A percentile compares a stretch with the other conserved stretches of the same genome.
Evolutionary conservation across 2,113 vertebrate genomes (phyloP).

Genomic region (Mandrillus leucophaeus): DNA sequence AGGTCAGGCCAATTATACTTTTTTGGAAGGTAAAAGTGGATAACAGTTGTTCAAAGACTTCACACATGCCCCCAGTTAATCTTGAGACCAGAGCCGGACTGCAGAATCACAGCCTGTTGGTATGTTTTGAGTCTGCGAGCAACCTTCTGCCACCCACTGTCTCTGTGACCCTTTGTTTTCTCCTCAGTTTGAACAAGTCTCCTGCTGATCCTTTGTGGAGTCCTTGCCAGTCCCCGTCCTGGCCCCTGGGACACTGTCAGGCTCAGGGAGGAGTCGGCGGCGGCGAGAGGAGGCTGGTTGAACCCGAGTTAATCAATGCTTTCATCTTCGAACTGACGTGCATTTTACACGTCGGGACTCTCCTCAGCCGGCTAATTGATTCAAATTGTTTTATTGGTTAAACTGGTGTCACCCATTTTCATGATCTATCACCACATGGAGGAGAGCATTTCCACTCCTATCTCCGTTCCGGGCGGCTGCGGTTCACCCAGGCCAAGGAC

Average conservation of each 20-base stretch:
- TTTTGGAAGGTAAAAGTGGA: conserved; percentile 9
- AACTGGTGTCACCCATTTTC: conserved; percentile 83
- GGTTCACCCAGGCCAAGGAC: conserved; percentile 73
- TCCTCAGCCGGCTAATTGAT: conserved; percentile 86
- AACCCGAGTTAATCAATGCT: conserved; percentile 85
- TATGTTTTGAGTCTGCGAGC: not conserved
- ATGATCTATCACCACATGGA: conserved; percentile 80
- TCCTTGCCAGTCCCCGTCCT: not conserved
- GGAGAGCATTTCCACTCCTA: conserved; percentile 79
- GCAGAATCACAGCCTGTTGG: not conserved
- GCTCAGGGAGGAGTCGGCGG: conserved; percentile 65
- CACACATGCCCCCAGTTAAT: not conserved
- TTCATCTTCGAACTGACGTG: conserved; percentile 82
- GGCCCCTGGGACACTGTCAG: conserved; percentile 41
- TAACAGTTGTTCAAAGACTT: not conserved
- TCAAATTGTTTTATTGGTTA: conserved; percentile 88
- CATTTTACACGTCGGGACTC: conserved; percentile 85
- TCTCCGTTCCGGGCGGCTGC: conserved; percentile 61
- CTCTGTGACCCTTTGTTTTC: not conserved
- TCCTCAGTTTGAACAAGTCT: not conserved
- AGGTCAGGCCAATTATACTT: not conserved
- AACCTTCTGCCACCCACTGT: not conserved
- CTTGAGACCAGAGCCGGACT: not conserved
- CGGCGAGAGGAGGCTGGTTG: conserved; percentile 51
- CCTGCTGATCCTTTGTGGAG: not conserved